Evolutionary conservation across 2,888 invertebrate species (phyloP).

Genomic region (Rambutsinella grinnellia): DNA sequence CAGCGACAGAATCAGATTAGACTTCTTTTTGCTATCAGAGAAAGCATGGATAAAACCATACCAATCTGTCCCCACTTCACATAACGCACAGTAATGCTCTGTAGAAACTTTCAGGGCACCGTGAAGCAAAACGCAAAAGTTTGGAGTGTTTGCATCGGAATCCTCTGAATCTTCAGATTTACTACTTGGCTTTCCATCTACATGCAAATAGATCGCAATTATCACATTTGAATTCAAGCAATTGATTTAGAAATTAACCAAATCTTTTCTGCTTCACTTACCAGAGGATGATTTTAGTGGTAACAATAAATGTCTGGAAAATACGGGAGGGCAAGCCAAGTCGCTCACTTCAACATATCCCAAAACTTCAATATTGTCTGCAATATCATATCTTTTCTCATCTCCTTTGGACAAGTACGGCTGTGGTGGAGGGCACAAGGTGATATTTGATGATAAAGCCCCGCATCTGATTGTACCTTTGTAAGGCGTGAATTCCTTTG

Average conservation of each 20-base stretch:
- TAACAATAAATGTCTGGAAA: conserved; percentile 90
- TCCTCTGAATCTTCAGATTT: conserved; percentile 68
- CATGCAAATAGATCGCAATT: background rate
- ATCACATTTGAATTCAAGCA: background rate
- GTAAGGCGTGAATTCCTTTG: conserved; percentile 80
- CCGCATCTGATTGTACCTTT: conserved; percentile 82
- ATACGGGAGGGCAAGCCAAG: conserved; percentile 90
- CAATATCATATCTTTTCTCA: conserved; percentile 75
- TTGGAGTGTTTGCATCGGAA: conserved; percentile 82
- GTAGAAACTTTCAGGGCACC: conserved; percentile 87
- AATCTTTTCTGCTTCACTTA: conserved; percentile 3
- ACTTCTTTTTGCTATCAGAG: conserved; percentile 77
- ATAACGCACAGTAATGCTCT: conserved; percentile 92
- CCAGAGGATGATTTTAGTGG: conserved; percentile 72
- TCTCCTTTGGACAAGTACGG: conserved; percentile 68
- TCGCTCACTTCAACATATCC: conserved; percentile 91
- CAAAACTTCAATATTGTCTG: conserved; percentile 83
- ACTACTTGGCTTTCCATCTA: conserved; percentile 34
- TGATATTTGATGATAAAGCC: conserved; percentile 79
- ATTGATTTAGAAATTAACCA: background rate
- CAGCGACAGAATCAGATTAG: conserved; percentile 90
- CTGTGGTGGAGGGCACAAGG: conserved; percentile 81
- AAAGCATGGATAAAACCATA: conserved; percentile 95
- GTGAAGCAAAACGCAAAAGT: conserved; percentile 93
- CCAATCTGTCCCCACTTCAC: conserved; percentile 88